Base-by-base conservation (phyloP, 2,113 vertebrate genomes). In the Accipiter cooperii region DNA sequence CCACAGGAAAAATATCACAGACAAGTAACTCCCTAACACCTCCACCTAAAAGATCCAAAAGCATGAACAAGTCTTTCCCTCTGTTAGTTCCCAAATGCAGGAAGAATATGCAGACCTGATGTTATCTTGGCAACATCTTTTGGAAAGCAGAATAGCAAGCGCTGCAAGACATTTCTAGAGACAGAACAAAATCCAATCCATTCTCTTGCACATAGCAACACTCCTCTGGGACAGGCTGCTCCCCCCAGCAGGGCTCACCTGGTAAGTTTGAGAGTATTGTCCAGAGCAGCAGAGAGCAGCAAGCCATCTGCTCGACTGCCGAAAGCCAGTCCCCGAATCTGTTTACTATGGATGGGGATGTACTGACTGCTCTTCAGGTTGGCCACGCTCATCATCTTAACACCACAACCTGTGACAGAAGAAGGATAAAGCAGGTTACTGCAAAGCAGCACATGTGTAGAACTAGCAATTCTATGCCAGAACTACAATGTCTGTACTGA, bases 251-350 rank as follows among this genome's bases (percentile, higher is more conserved):
- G 26, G 33, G 68, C 98, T 84, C 92, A 99, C 99, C 99, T 99
- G 93, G 99, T 99, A n/a, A 99, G 98, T 90, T 99, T 99, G 88
- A 99, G 70, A 11, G 99, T 99, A 92, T 95, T 99, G 98, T 99
- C 99, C 82, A 99, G 97, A 7, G 99, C 98, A 4, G 99, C 99
- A 8, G 99, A 99, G 42, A 99, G 98, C 94, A 99, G 98, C 64
- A 99, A 97, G 20, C 99, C 98, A 91, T 99, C 99, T 1, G 98
- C 96, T 46, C 97, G 98, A 29, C 70, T 90, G 97, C 98, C 99
- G 8, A 99, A 99, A 92, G 98, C 98, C 95, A 99, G 95, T 24
- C 99, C 99, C 40, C 99, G 95, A 86, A 99, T 99, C 98, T 99
- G 99, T 91, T 99, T 99, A 63, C 96, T 96, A 64, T 99, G 99